Evolutionary conservation across 2,113 vertebrate species (phyloP).

Genomic region (Gnathonemus echidnorhynchus): DNA sequence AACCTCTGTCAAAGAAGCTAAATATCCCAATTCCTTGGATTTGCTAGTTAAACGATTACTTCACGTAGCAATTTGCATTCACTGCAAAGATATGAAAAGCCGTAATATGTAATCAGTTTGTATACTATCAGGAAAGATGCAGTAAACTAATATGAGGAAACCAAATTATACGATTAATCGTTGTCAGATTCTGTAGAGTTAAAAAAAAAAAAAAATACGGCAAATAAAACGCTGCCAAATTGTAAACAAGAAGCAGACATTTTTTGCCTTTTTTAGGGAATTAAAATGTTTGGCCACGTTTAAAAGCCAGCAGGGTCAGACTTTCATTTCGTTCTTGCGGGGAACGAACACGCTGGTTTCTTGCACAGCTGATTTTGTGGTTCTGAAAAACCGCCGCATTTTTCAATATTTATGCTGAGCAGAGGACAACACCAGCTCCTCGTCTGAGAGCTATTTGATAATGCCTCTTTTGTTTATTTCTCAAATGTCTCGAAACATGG

Average conservation of each 20-base stretch:
- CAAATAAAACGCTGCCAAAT: not conserved
- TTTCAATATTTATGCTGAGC: not conserved
- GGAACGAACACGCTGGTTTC: not conserved
- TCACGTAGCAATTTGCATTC: not conserved
- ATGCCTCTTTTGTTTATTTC: constrained; percentile 3
- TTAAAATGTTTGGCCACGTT: not conserved
- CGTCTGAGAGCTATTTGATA: not conserved
- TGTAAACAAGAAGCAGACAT: not conserved
- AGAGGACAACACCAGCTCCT: not conserved
- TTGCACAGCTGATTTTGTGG: not conserved
- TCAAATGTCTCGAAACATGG: not conserved
- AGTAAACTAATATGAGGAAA: not conserved
- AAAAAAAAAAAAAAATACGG: not conserved
- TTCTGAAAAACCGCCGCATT: not conserved
- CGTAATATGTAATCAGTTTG: not conserved
- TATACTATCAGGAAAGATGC: not conserved
- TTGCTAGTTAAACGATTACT: not conserved
- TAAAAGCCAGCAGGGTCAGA: not conserved
- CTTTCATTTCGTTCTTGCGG: not conserved
- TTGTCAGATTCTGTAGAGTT: not conserved
- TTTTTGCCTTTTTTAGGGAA: not conserved
- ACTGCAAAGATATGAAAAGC: not conserved
- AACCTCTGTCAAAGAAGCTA: not conserved
- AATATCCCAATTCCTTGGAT: not conserved
- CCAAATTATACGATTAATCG: not conserved